These are phyloP conservation scores for Noctuana brunneofusca DNA, from an alignment of 2,888 invertebrate species.

Conservation along the genomic window DNA sequence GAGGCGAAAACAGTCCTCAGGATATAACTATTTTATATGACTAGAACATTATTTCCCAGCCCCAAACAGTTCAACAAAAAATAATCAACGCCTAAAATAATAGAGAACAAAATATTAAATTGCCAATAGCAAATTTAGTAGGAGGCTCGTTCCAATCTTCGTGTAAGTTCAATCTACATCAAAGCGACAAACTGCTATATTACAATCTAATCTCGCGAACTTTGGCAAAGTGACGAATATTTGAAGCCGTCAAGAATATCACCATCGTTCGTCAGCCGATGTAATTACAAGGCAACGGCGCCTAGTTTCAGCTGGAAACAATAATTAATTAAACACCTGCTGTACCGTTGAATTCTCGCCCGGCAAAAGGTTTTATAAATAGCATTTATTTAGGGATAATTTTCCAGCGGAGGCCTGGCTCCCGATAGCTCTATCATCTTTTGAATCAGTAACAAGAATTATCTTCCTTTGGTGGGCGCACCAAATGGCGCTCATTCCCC, in stretches of 20 bases:
- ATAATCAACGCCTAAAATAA: too few relatives aligned
- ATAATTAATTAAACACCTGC: conserved; percentile 63
- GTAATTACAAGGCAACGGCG: conserved; percentile 48
- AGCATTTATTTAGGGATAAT: too few relatives aligned
- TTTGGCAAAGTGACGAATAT: background rate
- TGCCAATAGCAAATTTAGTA: too few relatives aligned
- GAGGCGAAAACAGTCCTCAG: background rate
- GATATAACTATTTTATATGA: background rate
- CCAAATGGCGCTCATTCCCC: too few relatives aligned
- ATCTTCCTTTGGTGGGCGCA: too few relatives aligned
- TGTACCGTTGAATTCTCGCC: conserved; percentile 50
- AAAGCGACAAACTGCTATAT: background rate
- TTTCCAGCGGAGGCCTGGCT: conserved; percentile 43
- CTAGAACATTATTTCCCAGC: background rate
- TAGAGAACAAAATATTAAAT: too few relatives aligned
- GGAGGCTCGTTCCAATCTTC: background rate
- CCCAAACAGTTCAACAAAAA: too few relatives aligned
- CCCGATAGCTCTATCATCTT: too few relatives aligned
- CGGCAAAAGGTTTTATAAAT: conserved; percentile 41
- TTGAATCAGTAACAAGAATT: too few relatives aligned
- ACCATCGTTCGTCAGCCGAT: conserved; percentile 2
- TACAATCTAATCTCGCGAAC: background rate
- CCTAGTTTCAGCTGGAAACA: conserved; percentile 45
- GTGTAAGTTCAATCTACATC: background rate
- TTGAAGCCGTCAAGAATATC: conserved; percentile 3